Evolutionary conservation across 2,113 vertebrate genomes (phyloP).

Genomic region (Hipposideros armiger): DNA sequence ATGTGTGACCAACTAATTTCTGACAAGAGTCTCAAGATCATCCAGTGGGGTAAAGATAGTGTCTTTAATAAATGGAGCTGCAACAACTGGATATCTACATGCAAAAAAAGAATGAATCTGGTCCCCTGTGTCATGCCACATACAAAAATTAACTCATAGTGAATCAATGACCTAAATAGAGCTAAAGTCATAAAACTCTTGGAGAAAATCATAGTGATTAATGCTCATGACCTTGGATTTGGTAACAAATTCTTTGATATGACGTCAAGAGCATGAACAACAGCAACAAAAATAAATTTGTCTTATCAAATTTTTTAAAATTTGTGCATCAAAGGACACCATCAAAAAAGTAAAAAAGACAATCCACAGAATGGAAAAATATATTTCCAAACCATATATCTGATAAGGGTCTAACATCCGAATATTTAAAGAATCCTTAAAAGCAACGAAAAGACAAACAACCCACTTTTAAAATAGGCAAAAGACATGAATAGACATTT

Average conservation of each 20-base stretch:
- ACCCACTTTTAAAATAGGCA: background rate
- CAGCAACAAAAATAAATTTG: background rate
- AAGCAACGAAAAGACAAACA: background rate
- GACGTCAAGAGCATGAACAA: background rate
- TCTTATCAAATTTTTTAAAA: background rate
- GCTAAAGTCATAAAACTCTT: background rate
- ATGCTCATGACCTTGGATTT: background rate
- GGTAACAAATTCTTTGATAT: background rate
- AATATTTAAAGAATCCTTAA: background rate
- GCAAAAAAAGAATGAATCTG: background rate
- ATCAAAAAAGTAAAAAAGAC: background rate
- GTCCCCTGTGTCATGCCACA: background rate
- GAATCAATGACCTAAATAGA: background rate
- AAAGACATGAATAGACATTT: background rate
- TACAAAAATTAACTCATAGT: background rate
- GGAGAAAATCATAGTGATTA: background rate
- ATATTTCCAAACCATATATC: background rate
- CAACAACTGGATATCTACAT: background rate
- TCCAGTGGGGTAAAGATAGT: background rate
- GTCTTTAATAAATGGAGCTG: background rate
- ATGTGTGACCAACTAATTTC: background rate
- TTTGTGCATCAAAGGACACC: background rate
- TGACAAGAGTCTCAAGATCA: background rate
- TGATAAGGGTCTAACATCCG: background rate
- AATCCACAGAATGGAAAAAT: background rate